Conservation (phyloP, 2,113 vertebrate species). For the Andinoacara biseriatus region DNA sequence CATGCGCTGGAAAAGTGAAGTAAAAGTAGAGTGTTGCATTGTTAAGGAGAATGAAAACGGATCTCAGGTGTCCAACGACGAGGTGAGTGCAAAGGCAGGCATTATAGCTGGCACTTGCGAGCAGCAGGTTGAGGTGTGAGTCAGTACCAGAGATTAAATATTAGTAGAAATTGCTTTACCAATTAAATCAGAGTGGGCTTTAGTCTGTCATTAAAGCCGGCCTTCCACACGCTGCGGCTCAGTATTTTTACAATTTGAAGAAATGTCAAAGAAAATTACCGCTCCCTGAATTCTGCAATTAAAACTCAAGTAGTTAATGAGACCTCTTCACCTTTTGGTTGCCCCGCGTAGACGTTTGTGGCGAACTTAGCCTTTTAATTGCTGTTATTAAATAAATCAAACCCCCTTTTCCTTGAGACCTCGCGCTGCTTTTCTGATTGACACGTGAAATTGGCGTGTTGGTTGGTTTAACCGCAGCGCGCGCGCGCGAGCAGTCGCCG, state of each 20-base stretch:
- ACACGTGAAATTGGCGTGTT: constrained; percentile 74
- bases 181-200: constrained; percentile 43
- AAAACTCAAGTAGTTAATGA: constrained; percentile 87
- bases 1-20: constrained; percentile 94
- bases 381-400: constrained; percentile 87
- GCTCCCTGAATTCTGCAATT: constrained; percentile 82
- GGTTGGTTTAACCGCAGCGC: constrained; percentile 56
- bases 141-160: constrained; percentile 12
- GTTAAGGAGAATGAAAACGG: constrained; percentile 80
- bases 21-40: constrained; percentile 83
- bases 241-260: constrained; percentile 81
- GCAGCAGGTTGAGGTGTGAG: neutral
- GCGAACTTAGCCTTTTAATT: constrained; percentile 83
- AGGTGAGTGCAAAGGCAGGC: constrained; percentile 80
- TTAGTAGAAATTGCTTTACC: constrained; percentile 31
- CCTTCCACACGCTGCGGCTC: constrained; percentile 60
- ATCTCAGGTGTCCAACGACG: constrained; percentile 77
- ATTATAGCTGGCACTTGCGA: rapidly evolving
- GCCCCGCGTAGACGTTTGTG: constrained; percentile 75
- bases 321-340: constrained; percentile 85
- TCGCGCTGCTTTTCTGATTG: constrained; percentile 78
- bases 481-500: constrained; percentile 22
- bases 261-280: constrained; percentile 78
- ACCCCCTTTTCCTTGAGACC: constrained; percentile 69
- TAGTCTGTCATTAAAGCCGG: constrained; percentile 34